Conservation (phyloP, 2,797 vertebrate species). For the Chromis chromis region DNA sequence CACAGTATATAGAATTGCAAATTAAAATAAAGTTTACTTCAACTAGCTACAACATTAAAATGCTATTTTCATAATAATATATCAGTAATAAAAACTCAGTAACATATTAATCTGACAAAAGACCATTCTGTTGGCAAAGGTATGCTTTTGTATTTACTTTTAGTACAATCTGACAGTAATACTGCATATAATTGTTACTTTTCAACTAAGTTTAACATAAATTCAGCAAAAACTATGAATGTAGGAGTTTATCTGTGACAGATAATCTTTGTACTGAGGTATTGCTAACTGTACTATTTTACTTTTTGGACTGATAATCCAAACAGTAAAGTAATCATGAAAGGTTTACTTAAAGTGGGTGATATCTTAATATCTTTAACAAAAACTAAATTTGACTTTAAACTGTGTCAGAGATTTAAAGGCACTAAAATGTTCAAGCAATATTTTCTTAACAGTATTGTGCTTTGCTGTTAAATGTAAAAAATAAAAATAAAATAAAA, state of each 20-base stretch:
- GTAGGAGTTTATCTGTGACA: neutral
- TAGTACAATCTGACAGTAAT: neutral
- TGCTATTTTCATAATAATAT: too few relatives aligned
- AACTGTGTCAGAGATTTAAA: neutral
- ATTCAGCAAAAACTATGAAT: neutral
- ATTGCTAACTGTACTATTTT: neutral
- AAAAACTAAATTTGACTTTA: neutral
- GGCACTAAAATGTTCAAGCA: neutral
- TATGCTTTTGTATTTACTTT: too few relatives aligned
- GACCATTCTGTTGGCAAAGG: too few relatives aligned
- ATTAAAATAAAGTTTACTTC: too few relatives aligned
- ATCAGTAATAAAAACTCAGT: too few relatives aligned
- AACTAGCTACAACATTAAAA: too few relatives aligned
- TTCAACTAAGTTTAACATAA: too few relatives aligned
- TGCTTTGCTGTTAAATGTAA: neutral
- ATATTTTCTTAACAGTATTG: neutral
- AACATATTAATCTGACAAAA: too few relatives aligned
- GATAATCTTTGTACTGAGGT: neutral
- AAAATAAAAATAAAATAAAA: too few relatives aligned
- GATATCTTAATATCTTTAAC: neutral
- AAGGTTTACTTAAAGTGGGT: neutral
- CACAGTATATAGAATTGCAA: too few relatives aligned
- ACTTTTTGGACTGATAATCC: neutral
- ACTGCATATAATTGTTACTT: too few relatives aligned
- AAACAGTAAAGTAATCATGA: neutral